Conservation (phyloP, 2,797 vertebrate genomes). For the Pyrocephalus nanus region DNA sequence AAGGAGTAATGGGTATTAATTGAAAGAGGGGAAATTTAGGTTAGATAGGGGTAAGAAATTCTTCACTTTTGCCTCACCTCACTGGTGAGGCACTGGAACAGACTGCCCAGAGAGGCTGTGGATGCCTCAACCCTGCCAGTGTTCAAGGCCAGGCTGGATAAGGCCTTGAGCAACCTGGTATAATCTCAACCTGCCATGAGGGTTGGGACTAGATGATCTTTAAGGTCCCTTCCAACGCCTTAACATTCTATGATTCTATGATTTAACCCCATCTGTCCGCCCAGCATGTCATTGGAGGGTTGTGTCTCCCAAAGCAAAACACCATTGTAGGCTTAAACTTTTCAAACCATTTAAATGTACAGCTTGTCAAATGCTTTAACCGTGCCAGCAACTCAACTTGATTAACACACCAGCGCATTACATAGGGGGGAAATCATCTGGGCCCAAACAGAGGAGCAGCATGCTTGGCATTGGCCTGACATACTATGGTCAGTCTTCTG, state of each 20-base stretch:
- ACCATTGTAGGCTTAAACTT: accelerated
- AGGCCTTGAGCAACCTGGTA: neutral
- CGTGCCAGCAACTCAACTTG: accelerated
- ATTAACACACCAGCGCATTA: neutral
- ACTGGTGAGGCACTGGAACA: neutral
- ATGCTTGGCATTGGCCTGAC: accelerated
- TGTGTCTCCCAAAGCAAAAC: neutral
- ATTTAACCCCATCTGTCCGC: accelerated
- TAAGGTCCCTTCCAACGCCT: neutral
- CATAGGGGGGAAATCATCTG: accelerated
- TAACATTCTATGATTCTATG: neutral
- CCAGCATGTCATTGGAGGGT: accelerated
- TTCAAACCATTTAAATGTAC: accelerated
- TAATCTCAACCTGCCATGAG: too few relatives aligned
- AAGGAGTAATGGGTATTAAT: neutral
- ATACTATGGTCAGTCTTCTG: accelerated
- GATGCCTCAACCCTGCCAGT: accelerated
- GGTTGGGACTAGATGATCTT: too few relatives aligned
- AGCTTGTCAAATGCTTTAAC: accelerated
- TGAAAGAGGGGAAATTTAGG: neutral
- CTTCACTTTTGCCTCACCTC: neutral
- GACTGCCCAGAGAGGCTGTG: neutral
- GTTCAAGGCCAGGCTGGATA: neutral
- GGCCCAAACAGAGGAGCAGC: neutral
- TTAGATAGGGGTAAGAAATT: too few relatives aligned